Base-by-base conservation (phyloP, 2,797 vertebrate species). In the Oreonectes daqikongensis region DNA sequence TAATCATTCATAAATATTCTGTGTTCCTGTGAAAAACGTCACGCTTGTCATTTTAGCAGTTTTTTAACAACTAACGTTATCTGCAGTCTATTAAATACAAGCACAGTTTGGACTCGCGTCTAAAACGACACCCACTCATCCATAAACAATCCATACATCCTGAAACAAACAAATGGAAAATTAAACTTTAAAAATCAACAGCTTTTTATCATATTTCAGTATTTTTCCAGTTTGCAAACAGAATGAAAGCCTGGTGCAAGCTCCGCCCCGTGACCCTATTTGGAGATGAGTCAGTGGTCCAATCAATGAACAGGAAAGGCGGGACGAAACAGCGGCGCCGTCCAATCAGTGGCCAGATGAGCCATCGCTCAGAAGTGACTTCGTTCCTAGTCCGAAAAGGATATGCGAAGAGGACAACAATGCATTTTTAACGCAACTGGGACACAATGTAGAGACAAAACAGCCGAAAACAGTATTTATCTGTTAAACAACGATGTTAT, bases 201-300 rank as follows among this genome's bases (percentile, higher is more conserved):
- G 30, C 3, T 24, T 35, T 63, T 11, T 60, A 59, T 35, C 20
- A 35, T 1, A 52, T 22, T 59, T 52, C 28, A 50, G 44, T 26
- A n/a, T 59, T n/a, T n/a, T 69, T 18, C 28, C 22, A 12, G 20
- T 20, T 60, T 17, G n/a, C 40, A 77, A 61, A 50, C 3, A 42
- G 7, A 44, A 14, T 24, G 50, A 22, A 55, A 12, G 10, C 15
- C 17, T 32, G 42, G 2, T n/a, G 7, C 22, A 3, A 7, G 35
- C 59, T 70, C 67, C 75, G 57, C 75, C 75, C 67, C 22, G 32
- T 63, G 66, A 77, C 65, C 55, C 44, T 63, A 55, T 69, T 69
- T 61, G 17, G 10, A 4, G 40, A 40, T 17, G 52, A 40, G 28
- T 38, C 42, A 63, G 10, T 50, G 5, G 32, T 28, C 75, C 75